Evolutionary conservation across 2,888 invertebrate species (phyloP), one percentile per base, ranked within the genome.

Genomic region (Cactoblastis cactorum): DNA sequence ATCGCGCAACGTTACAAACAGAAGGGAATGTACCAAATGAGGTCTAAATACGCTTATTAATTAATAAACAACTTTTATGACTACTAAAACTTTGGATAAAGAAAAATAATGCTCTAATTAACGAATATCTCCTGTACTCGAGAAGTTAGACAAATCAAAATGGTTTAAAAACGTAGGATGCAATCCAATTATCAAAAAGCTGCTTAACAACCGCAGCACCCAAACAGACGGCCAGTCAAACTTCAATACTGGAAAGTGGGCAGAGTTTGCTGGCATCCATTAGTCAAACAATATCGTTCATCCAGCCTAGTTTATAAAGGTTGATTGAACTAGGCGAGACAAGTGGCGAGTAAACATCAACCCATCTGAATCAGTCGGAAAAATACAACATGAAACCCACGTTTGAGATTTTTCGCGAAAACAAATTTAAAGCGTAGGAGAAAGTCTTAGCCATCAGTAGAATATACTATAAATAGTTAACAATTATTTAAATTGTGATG

Each of bases 251-350:
- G 74, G 67, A 68, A 72, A 71, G 69, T 71, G 68, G 63, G 53
- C 57, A 56, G 62, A 65, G 68, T 73, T 71, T 66, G 66, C 69
- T 63, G 62, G 63, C 59, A 56, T 59, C 75, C 70, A 78, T 81
- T 77, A 78, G 77, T 80, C 75, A 78, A 78, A 80, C 74, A 74
- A 74, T 76, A 77, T 79, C 74, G 59, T 64, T 60, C 32, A 15
- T 43, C 28, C 43, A 32, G 15, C 2, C 12, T 15, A 22, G 39
- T 12, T 12, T 22, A 39, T 19, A 22, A 22, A 6, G 39, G 12
- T 22, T 14, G 6, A 12, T 3, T 43, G 9, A 15, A 37, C 17
- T 37, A 15, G 37, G 17, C 15, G 63, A 65, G 68, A 66, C 69
- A 70, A 69, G 66, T 65, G 67, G 63, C 62, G 33, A 12, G 9